Evolutionary conservation across 2,113 vertebrate genomes (phyloP).

Genomic region (Anolis sagrei): DNA sequence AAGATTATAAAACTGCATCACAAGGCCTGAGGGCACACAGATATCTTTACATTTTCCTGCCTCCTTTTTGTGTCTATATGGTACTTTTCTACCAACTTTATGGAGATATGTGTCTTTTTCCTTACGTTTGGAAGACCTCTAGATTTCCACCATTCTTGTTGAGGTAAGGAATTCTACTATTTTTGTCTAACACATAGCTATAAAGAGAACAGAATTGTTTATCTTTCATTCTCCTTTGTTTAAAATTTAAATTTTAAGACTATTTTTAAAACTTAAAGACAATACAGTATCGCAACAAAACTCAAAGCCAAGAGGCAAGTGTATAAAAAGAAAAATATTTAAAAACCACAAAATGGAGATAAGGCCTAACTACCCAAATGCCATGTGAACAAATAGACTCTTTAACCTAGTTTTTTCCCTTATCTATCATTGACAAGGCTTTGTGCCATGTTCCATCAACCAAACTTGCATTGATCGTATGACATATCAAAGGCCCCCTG

Average conservation of each 20-base stretch:
- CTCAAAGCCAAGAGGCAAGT: too few species aligned
- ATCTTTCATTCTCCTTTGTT: neutral
- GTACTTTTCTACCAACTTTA: neutral
- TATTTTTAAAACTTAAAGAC: neutral
- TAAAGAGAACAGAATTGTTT: neutral
- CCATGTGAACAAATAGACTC: neutral
- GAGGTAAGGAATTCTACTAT: neutral
- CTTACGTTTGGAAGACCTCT: neutral
- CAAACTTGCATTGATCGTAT: neutral
- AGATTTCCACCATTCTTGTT: neutral
- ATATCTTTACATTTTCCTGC: neutral
- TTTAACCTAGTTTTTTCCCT: too few species aligned
- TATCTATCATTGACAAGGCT: too few species aligned
- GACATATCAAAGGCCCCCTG: neutral
- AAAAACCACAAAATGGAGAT: too few species aligned
- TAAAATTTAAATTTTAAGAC: neutral
- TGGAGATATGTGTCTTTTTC: neutral
- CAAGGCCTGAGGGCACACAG: neutral
- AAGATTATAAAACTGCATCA: neutral
- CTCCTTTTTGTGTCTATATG: neutral
- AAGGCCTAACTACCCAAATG: neutral
- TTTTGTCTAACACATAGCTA: neutral
- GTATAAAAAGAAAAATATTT: too few species aligned
- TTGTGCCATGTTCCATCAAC: neutral
- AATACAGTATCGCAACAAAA: too few species aligned